Conservation (phyloP, 2,113 vertebrate genomes). For the Gadus chalcogrammus region DNA sequence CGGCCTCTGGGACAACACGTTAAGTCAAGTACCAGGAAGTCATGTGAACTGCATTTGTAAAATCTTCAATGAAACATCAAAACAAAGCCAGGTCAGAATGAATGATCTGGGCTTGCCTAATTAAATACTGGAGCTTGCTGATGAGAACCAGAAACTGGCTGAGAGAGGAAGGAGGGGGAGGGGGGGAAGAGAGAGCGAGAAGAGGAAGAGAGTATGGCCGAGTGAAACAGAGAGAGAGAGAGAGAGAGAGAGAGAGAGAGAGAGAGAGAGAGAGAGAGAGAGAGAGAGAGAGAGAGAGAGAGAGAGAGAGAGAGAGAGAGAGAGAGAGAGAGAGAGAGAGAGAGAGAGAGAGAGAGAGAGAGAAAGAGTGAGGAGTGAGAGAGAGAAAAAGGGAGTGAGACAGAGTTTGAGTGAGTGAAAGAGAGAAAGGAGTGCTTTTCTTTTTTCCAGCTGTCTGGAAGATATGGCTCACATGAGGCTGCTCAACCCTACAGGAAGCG, state of each 20-base stretch:
- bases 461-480: constrained; percentile 71
- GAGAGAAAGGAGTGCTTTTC: constrained; percentile 33
- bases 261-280: too few species aligned
- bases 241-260: constrained; percentile 35
- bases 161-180: constrained; percentile 18
- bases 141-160: constrained; percentile 59
- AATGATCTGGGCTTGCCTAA: constrained; percentile 52
- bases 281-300: constrained; percentile 22
- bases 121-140: constrained; percentile 59
- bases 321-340: constrained; percentile 30
- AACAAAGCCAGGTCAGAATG: constrained; percentile 49
- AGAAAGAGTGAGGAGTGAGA: constrained; percentile 17
- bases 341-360: constrained; percentile 30
- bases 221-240: constrained; percentile 37
- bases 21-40: constrained; percentile 41
- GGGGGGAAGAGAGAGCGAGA: constrained; percentile 20
- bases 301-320: constrained; percentile 15
- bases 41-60: constrained; percentile 52
- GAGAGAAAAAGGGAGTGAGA: constrained; percentile 29
- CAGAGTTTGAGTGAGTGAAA: constrained; percentile 24
- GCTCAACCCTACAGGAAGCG: constrained; percentile 76
- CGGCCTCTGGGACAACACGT: constrained; percentile 19
- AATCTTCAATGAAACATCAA: constrained; percentile 52
- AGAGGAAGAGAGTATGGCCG: constrained; percentile 13
- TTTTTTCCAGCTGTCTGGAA: constrained; percentile 73